Percentiles rank a stretch among this genome's conserved stretches.
These are phyloP conservation scores for Sebastes matsubarae DNA, from an alignment of 2,797 vertebrate genomes.

Conservation along the genomic window DNA sequence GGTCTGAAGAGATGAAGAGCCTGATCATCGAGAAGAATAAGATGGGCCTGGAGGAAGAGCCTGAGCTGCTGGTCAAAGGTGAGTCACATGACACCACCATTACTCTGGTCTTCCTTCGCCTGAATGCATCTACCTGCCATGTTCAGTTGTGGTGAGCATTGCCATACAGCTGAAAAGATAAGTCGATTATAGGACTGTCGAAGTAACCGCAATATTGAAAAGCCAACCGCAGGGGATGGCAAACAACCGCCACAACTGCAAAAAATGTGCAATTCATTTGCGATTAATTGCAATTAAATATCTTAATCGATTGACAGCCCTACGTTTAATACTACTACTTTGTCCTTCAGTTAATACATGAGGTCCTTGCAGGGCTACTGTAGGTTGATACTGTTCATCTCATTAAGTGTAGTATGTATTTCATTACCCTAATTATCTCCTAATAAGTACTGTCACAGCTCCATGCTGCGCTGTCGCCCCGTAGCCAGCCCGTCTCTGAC, in stretches of 20 bases:
- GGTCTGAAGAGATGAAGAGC: constrained; percentile 90
- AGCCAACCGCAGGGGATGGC: not conserved
- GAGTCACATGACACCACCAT: constrained; percentile 29
- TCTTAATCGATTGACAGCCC: not conserved
- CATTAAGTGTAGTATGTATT: constrained; percentile 30
- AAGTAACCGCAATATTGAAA: not conserved
- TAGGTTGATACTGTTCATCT: not conserved
- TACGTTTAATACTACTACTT: not conserved
- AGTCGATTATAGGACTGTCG: not conserved
- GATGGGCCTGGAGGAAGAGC: constrained; percentile 85
- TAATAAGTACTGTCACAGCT: constrained; percentile 34
- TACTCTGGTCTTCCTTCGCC: not conserved
- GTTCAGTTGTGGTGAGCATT: not conserved
- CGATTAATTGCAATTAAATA: not conserved
- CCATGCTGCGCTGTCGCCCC: constrained; percentile 24
- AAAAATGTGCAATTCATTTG: too few species aligned
- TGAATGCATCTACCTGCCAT: not conserved
- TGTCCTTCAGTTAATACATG: not conserved
- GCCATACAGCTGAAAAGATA: not conserved
- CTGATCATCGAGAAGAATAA: constrained; percentile 90
- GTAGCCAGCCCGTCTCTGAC: constrained; percentile 27
- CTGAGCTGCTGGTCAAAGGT: constrained; percentile 93
- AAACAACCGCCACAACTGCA: too few species aligned
- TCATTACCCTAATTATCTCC: constrained; percentile 29
- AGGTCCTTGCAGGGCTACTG: not conserved